These are phyloP conservation scores for Helobdella robusta DNA, from an alignment of 2,888 invertebrate genomes.

Conservation along the genomic window DNA sequence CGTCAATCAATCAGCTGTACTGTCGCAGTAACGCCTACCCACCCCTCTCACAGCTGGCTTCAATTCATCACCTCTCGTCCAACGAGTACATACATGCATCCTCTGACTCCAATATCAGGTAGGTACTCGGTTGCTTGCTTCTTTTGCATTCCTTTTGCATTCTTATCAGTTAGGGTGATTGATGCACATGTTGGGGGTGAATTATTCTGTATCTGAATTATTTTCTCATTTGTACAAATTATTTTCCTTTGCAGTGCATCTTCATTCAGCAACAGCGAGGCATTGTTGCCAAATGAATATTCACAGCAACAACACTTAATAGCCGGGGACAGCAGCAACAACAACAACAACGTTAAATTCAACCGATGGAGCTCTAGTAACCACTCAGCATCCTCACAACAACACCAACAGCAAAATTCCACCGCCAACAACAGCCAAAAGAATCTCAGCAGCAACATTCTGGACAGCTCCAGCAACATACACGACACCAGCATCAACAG, in stretches of 20 bases:
- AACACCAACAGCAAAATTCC: background rate
- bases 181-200: no score
- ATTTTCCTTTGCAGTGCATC: no score
- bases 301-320: background rate
- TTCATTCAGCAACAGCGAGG: no score
- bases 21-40: slow-evolving; percentile 17
- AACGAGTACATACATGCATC: background rate
- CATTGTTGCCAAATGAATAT: background rate
- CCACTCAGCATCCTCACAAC: background rate
- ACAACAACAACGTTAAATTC: background rate
- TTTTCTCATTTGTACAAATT: no score
- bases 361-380: background rate
- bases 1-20: slow-evolving; percentile 7
- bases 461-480: background rate
- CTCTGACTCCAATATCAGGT: slow-evolving; percentile 21
- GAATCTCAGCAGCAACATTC: background rate
- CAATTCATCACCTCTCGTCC: background rate
- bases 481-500: slow-evolving; percentile 3
- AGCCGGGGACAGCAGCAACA: background rate
- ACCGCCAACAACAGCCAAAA: background rate
- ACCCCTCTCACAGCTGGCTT: background rate
- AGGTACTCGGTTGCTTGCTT: background rate
- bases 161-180: no score
- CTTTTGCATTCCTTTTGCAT: background rate
- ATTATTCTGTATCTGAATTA: no score